Evolutionary conservation across 2,888 invertebrate genomes (phyloP).

Genomic region (Tenthredo amoena): DNA sequence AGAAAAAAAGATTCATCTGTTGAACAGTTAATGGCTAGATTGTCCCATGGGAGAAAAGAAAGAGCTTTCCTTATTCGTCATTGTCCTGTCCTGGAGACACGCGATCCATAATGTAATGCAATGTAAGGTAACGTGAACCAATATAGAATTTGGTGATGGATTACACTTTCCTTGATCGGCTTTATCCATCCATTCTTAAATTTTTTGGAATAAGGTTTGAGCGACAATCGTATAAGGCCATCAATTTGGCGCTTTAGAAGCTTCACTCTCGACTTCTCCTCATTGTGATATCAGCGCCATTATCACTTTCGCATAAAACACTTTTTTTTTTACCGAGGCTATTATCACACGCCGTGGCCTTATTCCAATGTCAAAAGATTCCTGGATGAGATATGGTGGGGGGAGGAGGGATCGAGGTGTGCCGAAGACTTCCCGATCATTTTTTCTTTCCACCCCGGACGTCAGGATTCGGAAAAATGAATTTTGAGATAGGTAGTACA

Average conservation of each 20-base stretch:
- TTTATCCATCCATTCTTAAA: neutral
- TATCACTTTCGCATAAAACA: neutral
- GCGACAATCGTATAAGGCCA: neutral
- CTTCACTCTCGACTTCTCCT: neutral
- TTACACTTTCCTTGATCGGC: constrained; percentile 25
- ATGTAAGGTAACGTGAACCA: constrained; percentile 2
- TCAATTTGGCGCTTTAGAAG: constrained; percentile 8
- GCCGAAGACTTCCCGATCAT: neutral
- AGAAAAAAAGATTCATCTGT: neutral
- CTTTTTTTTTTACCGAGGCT: neutral
- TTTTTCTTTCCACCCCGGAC: neutral
- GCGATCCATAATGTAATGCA: neutral
- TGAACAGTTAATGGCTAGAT: neutral
- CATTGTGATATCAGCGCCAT: neutral
- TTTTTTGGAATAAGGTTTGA: neutral
- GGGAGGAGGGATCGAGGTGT: neutral
- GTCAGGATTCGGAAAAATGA: neutral
- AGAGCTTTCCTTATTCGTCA: neutral
- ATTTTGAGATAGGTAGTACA: neutral
- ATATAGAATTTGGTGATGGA: constrained; percentile 32
- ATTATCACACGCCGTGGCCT: neutral
- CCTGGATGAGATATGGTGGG: neutral
- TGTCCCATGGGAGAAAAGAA: neutral
- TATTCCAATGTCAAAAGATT: neutral
- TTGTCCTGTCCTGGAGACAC: constrained; percentile 4